Conservation (phyloP, 2,113 vertebrate genomes). For the Peromyscus polionotus region DNA sequence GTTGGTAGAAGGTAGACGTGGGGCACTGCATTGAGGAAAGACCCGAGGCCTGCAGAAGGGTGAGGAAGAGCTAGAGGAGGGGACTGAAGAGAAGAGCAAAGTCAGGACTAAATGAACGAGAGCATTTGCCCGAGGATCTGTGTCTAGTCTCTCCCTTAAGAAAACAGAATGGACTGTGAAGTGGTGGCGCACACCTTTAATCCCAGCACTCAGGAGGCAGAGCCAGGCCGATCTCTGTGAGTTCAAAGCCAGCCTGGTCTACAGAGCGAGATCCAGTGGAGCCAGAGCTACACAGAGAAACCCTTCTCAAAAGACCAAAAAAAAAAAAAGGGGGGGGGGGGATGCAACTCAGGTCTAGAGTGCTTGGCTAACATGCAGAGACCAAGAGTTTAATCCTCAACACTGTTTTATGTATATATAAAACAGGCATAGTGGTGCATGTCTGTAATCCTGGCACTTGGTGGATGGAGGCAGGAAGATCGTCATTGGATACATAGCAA, state of each 20-base stretch:
- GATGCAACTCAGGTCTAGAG: too few species aligned
- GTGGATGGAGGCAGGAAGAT: background rate
- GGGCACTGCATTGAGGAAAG: background rate
- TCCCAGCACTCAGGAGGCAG: too few species aligned
- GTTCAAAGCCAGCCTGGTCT: too few species aligned
- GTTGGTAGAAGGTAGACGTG: background rate
- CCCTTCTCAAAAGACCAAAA: too few species aligned
- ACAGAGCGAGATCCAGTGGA: too few species aligned
- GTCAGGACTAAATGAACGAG: background rate
- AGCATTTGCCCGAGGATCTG: slow-evolving; percentile 38
- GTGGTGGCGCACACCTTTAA: too few species aligned
- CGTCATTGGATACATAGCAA: background rate
- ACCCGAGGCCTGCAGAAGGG: background rate
- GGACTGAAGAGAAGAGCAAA: background rate
- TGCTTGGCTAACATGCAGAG: too few species aligned
- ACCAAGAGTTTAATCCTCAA: background rate
- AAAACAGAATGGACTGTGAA: too few species aligned
- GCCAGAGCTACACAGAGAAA: too few species aligned
- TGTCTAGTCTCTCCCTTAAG: background rate
- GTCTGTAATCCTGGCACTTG: background rate
- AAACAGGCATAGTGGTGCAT: background rate
- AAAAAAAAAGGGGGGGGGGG: too few species aligned
- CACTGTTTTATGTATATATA: background rate
- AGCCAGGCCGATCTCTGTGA: too few species aligned
- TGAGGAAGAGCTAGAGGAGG: background rate